Evolutionary conservation across 92 coral and sea anemone species (phyloP).

Genomic region (Actinostola sp.): DNA sequence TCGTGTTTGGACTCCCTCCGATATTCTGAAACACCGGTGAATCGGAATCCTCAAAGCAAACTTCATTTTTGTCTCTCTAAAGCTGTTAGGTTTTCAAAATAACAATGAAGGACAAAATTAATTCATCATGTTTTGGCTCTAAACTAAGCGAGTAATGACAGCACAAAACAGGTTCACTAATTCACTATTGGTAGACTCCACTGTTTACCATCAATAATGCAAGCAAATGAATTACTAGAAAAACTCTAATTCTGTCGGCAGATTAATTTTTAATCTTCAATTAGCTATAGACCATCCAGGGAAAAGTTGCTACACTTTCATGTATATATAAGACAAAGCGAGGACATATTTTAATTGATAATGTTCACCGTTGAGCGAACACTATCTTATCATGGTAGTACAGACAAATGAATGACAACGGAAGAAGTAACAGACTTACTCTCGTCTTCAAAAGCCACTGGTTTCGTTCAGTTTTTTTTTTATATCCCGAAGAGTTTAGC

Average conservation of each 20-base stretch:
- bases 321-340: no score
- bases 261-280: conserved; percentile 22
- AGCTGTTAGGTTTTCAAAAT: conserved; percentile 20
- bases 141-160: conserved; percentile 13
- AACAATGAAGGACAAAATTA: conserved; percentile 4
- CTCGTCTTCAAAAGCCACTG: not conserved
- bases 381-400: no score
- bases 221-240: conserved; percentile 13
- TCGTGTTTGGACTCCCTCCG: not conserved
- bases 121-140: conserved; percentile 7
- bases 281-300: not conserved
- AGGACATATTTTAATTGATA: no score
- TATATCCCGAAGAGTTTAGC: not conserved
- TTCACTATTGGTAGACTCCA: not conserved
- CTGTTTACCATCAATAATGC: conserved; percentile 24
- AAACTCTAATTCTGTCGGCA: conserved; percentile 29
- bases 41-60: not conserved
- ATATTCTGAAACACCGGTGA: not conserved
- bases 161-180: not conserved
- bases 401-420: not conserved
- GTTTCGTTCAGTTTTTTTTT: not conserved
- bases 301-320: conserved; percentile 9
- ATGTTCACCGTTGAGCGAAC: not conserved
- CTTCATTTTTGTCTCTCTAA: not conserved
- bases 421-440: not conserved